Conservation (phyloP, 2,888 invertebrate genomes). For the Ellobium chinense region DNA sequence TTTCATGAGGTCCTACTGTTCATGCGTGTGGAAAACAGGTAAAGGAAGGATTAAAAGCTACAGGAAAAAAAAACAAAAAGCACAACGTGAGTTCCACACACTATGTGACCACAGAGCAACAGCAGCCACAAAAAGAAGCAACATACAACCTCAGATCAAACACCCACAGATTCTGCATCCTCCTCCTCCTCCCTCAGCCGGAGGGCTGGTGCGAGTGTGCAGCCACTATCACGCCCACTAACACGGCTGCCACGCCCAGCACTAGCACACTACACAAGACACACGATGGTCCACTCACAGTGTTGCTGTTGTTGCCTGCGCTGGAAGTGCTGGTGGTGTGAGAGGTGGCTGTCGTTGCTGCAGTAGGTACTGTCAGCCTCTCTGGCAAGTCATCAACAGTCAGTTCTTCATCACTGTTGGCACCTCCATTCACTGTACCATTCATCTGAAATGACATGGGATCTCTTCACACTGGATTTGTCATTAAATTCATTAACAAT, state of each 20-base stretch:
- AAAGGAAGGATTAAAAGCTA: too few species aligned
- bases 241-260: constrained; percentile 4
- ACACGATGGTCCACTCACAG: constrained; percentile 45
- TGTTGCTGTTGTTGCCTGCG: constrained; percentile 9
- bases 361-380: constrained; percentile 50
- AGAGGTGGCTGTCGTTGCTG: background rate
- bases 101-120: too few species aligned
- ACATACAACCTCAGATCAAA: background rate
- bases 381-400: constrained; percentile 68
- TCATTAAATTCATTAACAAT: too few species aligned
- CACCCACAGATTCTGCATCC: background rate
- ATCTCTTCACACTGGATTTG: too few species aligned
- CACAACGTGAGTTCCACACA: too few species aligned
- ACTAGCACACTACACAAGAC: constrained; percentile 35
- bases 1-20: too few species aligned
- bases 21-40: too few species aligned
- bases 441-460: constrained; percentile 57
- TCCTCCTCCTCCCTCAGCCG: background rate
- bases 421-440: constrained; percentile 48
- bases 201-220: background rate
- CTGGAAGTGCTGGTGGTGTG: background rate
- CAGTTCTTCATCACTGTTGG: constrained; percentile 57
- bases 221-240: constrained; percentile 20
- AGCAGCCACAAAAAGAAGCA: background rate
- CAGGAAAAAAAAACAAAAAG: too few species aligned